A percentile compares a stretch with the other conserved stretches of the same genome.
phyloP scores from a whole-genome alignment of 2,113 vertebrate genomes.

The Muscicapa adusta region DNA sequence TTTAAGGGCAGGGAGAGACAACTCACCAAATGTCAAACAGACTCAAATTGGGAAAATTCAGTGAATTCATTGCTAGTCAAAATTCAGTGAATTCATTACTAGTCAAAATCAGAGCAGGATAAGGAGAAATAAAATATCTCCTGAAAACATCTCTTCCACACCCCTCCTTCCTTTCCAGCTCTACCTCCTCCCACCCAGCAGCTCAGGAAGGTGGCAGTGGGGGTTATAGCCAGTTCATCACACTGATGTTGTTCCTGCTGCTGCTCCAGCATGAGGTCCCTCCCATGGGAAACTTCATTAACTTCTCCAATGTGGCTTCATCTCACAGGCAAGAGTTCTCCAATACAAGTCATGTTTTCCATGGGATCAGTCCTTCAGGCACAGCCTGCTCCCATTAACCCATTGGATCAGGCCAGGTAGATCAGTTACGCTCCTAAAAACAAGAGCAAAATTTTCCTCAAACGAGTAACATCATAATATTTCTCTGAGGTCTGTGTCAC shows the following conservation, averaged over 20 bases:
- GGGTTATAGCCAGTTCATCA: not conserved
- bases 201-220: not conserved
- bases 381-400: not conserved
- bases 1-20: not conserved
- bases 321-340: not conserved
- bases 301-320: not conserved
- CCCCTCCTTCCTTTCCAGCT: not conserved
- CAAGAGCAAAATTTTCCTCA: not conserved
- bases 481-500: not conserved
- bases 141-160: not conserved
- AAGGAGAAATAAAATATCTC: not conserved
- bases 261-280: not conserved
- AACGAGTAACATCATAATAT: not conserved
- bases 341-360: not conserved
- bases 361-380: not conserved
- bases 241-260: not conserved
- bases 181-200: not conserved
- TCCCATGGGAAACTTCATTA: not conserved
- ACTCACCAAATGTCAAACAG: not conserved
- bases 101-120: not conserved
- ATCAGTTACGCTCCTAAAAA: not conserved
- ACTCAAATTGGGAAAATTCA: not conserved
- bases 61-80: not conserved
- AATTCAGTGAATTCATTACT: not conserved
- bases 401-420: not conserved